Evolutionary conservation across 2,113 vertebrate genomes (phyloP).

Genomic region (Merops nubicus): DNA sequence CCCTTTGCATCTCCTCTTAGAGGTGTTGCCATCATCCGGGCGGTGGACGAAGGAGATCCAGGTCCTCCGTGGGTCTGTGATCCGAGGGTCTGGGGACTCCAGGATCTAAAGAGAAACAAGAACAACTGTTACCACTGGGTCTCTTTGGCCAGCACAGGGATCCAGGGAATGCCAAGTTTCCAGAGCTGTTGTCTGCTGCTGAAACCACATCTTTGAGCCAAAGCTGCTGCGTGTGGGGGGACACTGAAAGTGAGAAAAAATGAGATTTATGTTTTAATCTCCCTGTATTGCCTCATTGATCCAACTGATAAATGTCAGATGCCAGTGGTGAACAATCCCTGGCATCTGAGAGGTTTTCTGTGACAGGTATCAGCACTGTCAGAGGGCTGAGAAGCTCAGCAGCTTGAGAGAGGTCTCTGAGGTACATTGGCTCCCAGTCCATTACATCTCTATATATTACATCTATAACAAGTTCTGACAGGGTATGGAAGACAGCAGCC

Average conservation of each 20-base stretch:
- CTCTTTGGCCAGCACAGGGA: neutral
- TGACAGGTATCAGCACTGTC: neutral
- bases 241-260: no score
- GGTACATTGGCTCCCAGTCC: neutral
- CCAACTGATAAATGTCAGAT: neutral
- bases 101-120: constrained; percentile 69
- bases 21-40: constrained; percentile 78
- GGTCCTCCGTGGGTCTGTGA: constrained; percentile 87
- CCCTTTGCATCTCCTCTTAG: constrained; percentile 83
- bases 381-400: neutral
- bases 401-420: neutral
- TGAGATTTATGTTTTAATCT: neutral
- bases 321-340: neutral
- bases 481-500: neutral
- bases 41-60: constrained; percentile 95
- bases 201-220: neutral
- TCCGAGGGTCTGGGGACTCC: constrained; percentile 74
- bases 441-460: no score
- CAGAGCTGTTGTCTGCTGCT: neutral
- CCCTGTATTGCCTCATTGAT: neutral
- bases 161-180: neutral
- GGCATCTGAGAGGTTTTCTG: neutral
- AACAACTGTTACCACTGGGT: neutral
- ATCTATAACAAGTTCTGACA: no score
- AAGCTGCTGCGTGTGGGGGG: neutral